Evolutionary conservation across 1,140 invertebrate species (phyloP), one percentile per base, ranked within the genome.

Genomic region (Dendrolimus punctatus): DNA sequence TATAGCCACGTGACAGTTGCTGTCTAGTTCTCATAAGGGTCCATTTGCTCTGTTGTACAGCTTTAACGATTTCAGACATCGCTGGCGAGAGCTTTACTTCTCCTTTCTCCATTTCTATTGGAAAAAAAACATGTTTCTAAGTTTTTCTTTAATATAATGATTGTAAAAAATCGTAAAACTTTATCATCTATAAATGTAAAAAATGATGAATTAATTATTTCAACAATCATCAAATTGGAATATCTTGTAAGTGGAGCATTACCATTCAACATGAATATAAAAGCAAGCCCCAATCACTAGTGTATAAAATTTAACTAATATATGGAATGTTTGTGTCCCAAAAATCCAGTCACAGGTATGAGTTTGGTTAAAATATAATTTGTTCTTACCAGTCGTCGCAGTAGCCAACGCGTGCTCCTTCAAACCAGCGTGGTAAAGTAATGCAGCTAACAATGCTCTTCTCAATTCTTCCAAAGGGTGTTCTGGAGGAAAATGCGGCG

Each of bases 401-500:
- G 94, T 83, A 3, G 89, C 87, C 45, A 93, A 80, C 5, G 92
- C 91, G 68, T 92, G 80, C 65, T 91, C 90, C 39, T 93, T 94
- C 0, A 98, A 81, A 45, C 93, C 93, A 56, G 95, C 91, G 80
- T 98, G 96, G 62, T 96, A 96, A 5, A 98, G 88, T 5, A 98
- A 88, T 0, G 95, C 93, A 8, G 96, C 96, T 66, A 95, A 89
- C 2, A 98, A 71, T 0, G 96, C 88, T 54, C 96, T 91, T 23
- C 95, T 92, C 48, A 96, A 91, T 86, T 98, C 96, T 85, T 98
- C 96, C n/a, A 98, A 91, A 0, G 97, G 96, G 89, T 99, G 97
- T 81, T 98, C 96, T 8, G 91, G 89, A 8, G 92, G 90, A 76
- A 98, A 86, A 44, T 81, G 80, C 5, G 81, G 86, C 4, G 84